Conservation (phyloP, 2,888 invertebrate species). For the Nineta flava region DNA sequence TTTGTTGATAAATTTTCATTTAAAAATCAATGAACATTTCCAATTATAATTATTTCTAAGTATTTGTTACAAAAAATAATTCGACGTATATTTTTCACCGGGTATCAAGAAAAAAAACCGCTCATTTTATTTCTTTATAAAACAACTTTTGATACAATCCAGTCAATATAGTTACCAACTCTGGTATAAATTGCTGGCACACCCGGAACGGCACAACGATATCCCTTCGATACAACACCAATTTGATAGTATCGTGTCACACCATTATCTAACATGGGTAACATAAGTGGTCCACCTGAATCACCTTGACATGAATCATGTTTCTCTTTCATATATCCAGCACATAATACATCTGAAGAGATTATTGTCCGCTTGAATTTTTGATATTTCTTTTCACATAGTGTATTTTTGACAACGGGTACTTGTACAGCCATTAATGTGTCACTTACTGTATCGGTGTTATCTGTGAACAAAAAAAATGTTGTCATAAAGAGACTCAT, state of each 20-base stretch:
- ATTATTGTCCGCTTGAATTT: neutral
- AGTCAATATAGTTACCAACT: neutral
- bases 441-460: neutral
- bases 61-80: no score
- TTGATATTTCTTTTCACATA: neutral
- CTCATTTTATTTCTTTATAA: neutral
- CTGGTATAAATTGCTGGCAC: neutral
- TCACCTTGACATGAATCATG: neutral
- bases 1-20: no score
- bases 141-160: neutral
- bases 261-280: neutral
- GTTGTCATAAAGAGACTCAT: no score
- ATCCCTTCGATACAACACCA: neutral
- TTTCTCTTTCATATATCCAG: neutral
- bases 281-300: neutral
- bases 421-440: neutral
- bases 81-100: no score
- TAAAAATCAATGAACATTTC: no score
- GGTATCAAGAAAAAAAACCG: no score
- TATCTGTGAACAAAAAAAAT: neutral
- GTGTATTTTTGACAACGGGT: neutral
- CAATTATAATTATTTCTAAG: no score
- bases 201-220: neutral
- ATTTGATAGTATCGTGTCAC: neutral
- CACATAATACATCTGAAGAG: neutral